Base-by-base conservation (phyloP, 2,888 invertebrate genomes). In the Omphaloscelis lunosa region DNA sequence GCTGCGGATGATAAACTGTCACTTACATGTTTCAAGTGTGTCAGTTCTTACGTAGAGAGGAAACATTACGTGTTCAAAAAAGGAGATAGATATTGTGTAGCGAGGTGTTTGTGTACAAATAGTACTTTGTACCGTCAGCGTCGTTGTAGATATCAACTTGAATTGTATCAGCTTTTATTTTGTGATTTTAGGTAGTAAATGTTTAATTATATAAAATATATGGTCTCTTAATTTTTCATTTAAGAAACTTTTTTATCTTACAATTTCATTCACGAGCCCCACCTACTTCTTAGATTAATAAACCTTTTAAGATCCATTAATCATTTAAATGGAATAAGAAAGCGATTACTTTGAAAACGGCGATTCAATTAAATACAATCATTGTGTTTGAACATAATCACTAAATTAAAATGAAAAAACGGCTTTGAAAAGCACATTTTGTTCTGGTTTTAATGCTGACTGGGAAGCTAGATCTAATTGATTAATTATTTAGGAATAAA, bases 41-140 rank as follows among this genome's bases (percentile, higher is more conserved):
- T 84, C 82, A 72, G 77, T 80, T 79, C 59, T 77, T 82, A 81
- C 83, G 79, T 80, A 82, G 75, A 67, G 77, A 85, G 85, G 85
- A 88, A 87, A 23, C 86, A 91, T 93, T 91, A 92, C 88, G 91
- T 93, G 90, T 90, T 91, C 91, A 92, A 93, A 92, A 92, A 45
- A 12, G 86, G 87, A 7, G 27, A 34, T 4, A 90, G 88, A 90
- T 91, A 91, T 88, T 88, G 85, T 87, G 86, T 86, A 72, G 79
- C 75, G 81, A 89, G 85, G 85, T 89, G 84, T 89, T 88, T 89
- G 86, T 8, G 20, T 71, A 80, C 79, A 72, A 67, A 15, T 3
- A 39, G 0, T 20, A 11, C 8, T 56, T 41, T 69, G 1, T 56
- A 27, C 3, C 8, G 29, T 23, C 8, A 29, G 20, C 48, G 23